These are phyloP conservation scores for Calameuta idolon DNA, from an alignment of 2,888 invertebrate genomes.

Conservation along the genomic window DNA sequence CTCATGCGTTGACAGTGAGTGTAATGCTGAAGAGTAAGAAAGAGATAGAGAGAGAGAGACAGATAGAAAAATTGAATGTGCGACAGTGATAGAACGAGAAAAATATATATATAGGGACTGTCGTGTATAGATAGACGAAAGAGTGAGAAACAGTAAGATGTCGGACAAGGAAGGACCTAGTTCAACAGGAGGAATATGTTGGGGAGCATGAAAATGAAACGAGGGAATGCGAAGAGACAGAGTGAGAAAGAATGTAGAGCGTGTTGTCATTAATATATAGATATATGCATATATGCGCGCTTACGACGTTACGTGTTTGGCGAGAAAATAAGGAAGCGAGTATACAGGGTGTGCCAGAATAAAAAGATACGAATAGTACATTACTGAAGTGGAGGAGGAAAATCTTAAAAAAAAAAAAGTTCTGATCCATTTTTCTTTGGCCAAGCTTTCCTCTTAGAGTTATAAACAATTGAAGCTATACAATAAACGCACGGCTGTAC, in stretches of 20 bases:
- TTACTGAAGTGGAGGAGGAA: no score
- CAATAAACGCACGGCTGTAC: no score
- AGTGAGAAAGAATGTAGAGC: constrained; percentile 13
- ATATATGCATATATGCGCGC: constrained; percentile 1
- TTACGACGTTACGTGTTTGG: not conserved
- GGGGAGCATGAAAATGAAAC: no score
- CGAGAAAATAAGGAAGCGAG: constrained; percentile 1
- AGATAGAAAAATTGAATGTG: constrained; percentile 14
- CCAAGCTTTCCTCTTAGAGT: no score
- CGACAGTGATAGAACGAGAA: no score
- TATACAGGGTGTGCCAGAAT: no score
- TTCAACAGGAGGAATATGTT: not conserved
- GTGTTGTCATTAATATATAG: constrained; percentile 17
- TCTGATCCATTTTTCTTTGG: no score
- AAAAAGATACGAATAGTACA: no score
- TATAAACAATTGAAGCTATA: no score
- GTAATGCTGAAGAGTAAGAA: constrained; percentile 15
- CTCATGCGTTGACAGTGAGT: constrained; percentile 7
- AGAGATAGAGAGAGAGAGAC: constrained; percentile 19
- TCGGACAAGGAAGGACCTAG: not conserved
- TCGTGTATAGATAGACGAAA: not conserved
- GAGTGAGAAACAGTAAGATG: not conserved
- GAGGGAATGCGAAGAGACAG: not conserved
- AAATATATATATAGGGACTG: not conserved
- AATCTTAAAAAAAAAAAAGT: no score